These are phyloP conservation scores for Gonatopus flavifemur DNA, from an alignment of 1,140 invertebrate genomes.

Conservation along the genomic window DNA sequence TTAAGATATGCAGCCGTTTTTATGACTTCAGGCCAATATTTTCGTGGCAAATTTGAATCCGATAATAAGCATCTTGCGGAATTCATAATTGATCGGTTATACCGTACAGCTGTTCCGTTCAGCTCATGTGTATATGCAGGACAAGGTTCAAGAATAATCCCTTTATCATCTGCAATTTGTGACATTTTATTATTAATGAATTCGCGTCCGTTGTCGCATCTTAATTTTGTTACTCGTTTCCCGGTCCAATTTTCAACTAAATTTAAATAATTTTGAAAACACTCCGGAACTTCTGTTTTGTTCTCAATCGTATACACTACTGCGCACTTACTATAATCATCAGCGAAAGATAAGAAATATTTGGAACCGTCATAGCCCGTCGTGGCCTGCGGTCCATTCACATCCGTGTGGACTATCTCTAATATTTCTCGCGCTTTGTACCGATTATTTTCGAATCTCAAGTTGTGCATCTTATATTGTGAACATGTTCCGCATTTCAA, in stretches of 20 bases:
- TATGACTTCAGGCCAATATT: not conserved
- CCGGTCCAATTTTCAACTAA: not conserved
- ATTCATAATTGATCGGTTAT: not conserved
- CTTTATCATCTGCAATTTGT: not conserved
- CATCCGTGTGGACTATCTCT: not conserved
- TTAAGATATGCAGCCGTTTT: no score
- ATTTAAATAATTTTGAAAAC: not conserved
- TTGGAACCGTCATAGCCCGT: not conserved
- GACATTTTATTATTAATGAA: not conserved
- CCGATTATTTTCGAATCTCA: not conserved
- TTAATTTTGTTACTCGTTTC: not conserved
- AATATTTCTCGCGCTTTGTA: not conserved
- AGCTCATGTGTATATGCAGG: not conserved
- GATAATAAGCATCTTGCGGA: not conserved
- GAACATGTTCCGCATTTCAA: not conserved
- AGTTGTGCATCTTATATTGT: not conserved
- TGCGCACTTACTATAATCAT: not conserved
- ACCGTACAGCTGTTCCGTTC: not conserved
- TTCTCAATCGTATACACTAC: not conserved
- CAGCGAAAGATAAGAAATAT: not conserved
- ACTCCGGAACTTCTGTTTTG: not conserved
- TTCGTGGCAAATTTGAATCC: not conserved
- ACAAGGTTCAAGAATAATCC: not conserved
- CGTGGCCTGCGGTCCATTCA: not conserved
- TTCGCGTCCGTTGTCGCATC: not conserved